Evolutionary conservation across 2,113 vertebrate species (phyloP).

Genomic region (Amphilophus citrinellus): DNA sequence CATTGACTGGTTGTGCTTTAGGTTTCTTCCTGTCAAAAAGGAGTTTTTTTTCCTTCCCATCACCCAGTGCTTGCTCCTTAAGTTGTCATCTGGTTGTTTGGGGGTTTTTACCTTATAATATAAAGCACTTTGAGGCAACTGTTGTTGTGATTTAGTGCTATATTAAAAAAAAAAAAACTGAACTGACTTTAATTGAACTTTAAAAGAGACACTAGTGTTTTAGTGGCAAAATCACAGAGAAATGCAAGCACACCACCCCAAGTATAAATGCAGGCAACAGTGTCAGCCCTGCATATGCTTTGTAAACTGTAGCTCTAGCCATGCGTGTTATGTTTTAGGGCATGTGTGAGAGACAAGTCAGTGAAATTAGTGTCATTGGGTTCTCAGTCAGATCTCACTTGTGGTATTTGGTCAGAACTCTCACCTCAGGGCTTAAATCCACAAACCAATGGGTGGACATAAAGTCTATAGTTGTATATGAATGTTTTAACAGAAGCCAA

Average conservation of each 20-base stretch:
- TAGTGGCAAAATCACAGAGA: too few relatives aligned
- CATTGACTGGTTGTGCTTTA: too few relatives aligned
- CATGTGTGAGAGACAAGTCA: neutral
- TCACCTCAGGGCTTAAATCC: neutral
- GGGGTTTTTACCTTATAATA: too few relatives aligned
- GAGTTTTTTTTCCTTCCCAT: too few relatives aligned
- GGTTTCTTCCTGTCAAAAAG: too few relatives aligned
- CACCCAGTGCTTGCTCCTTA: neutral
- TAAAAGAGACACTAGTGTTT: neutral
- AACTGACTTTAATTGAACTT: too few relatives aligned
- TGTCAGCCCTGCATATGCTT: neutral
- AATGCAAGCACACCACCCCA: neutral
- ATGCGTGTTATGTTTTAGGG: neutral
- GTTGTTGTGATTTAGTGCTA: neutral
- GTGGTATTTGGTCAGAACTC: neutral
- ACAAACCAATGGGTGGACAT: neutral
- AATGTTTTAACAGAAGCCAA: neutral
- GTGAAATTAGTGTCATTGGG: neutral
- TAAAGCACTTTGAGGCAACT: too few relatives aligned
- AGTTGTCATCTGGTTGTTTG: neutral
- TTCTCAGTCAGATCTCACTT: neutral
- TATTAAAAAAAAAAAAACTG: too few relatives aligned
- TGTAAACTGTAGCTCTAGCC: neutral
- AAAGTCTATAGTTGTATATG: neutral
- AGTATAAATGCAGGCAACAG: neutral